Evolutionary conservation across 2,797 vertebrate genomes (phyloP), one percentile per base, ranked within the genome.

Genomic region (Notolepis coatsorum): DNA sequence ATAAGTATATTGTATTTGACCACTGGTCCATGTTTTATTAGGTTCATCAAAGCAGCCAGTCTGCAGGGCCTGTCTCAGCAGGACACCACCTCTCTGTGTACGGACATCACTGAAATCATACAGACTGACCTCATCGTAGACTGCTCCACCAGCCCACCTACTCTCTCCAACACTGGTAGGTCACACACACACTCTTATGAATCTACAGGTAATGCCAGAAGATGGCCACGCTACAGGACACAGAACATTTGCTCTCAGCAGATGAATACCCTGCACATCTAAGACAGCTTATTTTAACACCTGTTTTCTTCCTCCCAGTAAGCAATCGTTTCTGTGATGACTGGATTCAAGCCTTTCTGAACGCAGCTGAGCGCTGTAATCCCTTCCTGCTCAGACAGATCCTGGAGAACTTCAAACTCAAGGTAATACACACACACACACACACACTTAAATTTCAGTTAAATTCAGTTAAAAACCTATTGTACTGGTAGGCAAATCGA

Each of bases 381-480:
- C 96, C 97, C 0, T 99, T 99, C 88, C 91, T 99, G 69, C 95
- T 97, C 73, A 83, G 91, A 37, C 98, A 99, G 89, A 96, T 98
- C 73, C 89, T 99, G 84, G 98, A 99, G 84, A 99, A 98, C 91
- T 99, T 99, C 87, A 99, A 99, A 85, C 91, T 99, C 7, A 99
- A 99, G 97, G 98, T 99, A 56, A 48, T 18, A 38, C 4, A 27
- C 2, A 3, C 1, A 49, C 1, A 27, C 7, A 25, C 0, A 27
- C 3, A 17, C 2, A 30, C 15, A 35, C 49, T 9, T n/a, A n/a
- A n/a, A n/a, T n/a, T n/a, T n/a, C n/a, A n/a, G n/a, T n/a, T n/a
- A n/a, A n/a, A n/a, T n/a, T n/a, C n/a, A n/a, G n/a, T n/a, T n/a
- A n/a, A n/a, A n/a, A n/a, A n/a, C n/a, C n/a, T n/a, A n/a, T n/a